These are phyloP conservation scores for Gallinago stenura DNA, from an alignment of 2,797 vertebrate species.

Conservation along the genomic window DNA sequence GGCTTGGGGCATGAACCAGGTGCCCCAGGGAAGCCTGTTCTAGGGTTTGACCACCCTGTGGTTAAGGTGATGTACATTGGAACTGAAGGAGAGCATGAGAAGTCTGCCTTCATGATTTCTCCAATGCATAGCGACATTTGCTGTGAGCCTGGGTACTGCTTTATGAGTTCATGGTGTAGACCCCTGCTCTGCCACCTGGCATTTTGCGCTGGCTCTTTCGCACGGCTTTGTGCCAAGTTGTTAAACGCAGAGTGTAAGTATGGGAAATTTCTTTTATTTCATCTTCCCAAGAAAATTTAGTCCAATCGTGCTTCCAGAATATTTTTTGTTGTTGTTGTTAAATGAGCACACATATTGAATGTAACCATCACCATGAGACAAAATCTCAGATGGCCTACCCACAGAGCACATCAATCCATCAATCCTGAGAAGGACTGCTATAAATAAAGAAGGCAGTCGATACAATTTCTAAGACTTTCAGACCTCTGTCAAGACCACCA, in stretches of 20 bases:
- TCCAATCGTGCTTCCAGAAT: accelerated
- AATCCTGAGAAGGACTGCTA: background rate
- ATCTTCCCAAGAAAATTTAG: background rate
- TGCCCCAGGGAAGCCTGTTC: background rate
- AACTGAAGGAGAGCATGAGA: background rate
- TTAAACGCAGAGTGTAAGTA: background rate
- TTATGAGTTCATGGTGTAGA: background rate
- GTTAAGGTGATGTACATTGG: accelerated
- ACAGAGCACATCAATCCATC: background rate
- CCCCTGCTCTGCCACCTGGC: background rate
- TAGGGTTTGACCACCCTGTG: background rate
- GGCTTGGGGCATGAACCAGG: background rate
- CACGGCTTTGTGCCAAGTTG: background rate
- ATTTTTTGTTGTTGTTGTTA: background rate
- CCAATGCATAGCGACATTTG: background rate
- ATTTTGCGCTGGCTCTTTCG: background rate
- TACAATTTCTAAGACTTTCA: background rate
- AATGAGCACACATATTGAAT: background rate
- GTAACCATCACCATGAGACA: background rate
- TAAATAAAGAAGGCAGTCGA: background rate
- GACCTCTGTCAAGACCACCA: background rate
- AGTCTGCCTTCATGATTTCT: background rate
- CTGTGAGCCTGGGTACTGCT: background rate
- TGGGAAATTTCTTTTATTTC: background rate
- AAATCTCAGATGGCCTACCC: background rate